Evolutionary conservation across 2,797 vertebrate species (phyloP), one percentile per base, ranked within the genome.

Genomic region (Pangasius larnaudii): DNA sequence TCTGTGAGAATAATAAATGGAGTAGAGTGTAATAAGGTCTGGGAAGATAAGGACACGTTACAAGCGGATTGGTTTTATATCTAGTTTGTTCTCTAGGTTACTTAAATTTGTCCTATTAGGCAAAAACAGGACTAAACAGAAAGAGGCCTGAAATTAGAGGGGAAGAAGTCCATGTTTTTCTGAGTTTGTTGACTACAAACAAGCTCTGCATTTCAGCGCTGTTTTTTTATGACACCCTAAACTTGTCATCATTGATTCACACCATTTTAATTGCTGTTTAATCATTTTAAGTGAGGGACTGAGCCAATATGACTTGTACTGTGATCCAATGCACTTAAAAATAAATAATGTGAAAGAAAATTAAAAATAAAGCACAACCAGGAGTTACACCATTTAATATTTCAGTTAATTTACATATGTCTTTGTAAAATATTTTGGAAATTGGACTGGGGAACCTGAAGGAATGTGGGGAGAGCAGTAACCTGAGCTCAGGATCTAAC

Each of bases 1-100:
- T 84, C 30, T 81, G 6, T 59, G 51, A 36, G 71, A 84, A 67
- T 84, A 24, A 42, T 39, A 84, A 86, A 86, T 63, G 51, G 1
- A 22, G 18, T 30, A 53, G 42, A 61, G 22, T 53, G 74, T 53
- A 56, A 86, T 83, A 13, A 42, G 58, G 27, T 85, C 49, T 33
- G 61, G 51, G 36, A 69, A 49, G 33, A 56, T 10, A 22, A 56
- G 81, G 42, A 72, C 83, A 72, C 75, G 5, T 59, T 46, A 67
- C 19, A 67, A 75, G 39, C 59, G 30, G 61, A 8, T 49, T 19
- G 36, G 27, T 19, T 30, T 83, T 83, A 83, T 49, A 49, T 51
- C 33, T 14, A 18, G 36, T 13, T 49, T 65, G 67, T 46, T 83
- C 61, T 49, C 22, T 8, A 27, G 53, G 53, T 59, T 58, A 22